Evolutionary conservation across 2,888 invertebrate species (phyloP).

Genomic region (Meiosimyza decipiens): DNA sequence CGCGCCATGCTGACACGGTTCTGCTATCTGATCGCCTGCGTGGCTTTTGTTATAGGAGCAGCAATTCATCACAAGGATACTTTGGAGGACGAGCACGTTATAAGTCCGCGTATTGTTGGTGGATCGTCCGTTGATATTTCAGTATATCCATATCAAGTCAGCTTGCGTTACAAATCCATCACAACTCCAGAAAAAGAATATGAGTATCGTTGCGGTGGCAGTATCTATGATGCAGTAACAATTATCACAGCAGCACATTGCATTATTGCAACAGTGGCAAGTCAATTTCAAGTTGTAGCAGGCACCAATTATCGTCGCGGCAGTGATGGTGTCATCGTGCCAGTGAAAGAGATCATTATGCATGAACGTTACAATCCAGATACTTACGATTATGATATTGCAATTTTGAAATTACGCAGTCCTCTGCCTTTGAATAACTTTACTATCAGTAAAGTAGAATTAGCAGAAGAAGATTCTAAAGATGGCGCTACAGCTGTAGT

Average conservation of each 20-base stretch:
- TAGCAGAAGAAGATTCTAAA: conserved; percentile 12
- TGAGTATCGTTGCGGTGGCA: conserved; percentile 68
- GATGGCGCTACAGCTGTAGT: conserved; percentile 41
- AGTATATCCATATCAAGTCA: conserved; percentile 55
- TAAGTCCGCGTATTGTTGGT: conserved; percentile 55
- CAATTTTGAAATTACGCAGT: conserved; percentile 60
- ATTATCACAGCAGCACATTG: conserved; percentile 68
- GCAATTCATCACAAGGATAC: no score
- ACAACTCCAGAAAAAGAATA: conserved; percentile 11
- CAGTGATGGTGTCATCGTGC: conserved; percentile 68
- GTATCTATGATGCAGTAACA: conserved; percentile 60
- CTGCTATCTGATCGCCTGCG: no score
- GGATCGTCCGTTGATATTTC: conserved; percentile 51
- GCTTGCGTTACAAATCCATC: conserved; percentile 52
- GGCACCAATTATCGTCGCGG: conserved; percentile 68
- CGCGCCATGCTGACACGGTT: no score
- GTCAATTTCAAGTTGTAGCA: conserved; percentile 66
- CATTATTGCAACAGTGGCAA: conserved; percentile 50
- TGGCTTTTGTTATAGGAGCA: no score
- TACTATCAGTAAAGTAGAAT: conserved; percentile 52
- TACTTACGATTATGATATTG: conserved; percentile 70
- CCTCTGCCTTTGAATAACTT: conserved; percentile 55
- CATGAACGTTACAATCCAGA: conserved; percentile 68
- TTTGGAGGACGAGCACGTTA: no score
- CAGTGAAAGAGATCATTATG: conserved; percentile 66